Evolutionary conservation across 2,113 vertebrate genomes (phyloP).

Genomic region (Zonotrichia leucophrys): DNA sequence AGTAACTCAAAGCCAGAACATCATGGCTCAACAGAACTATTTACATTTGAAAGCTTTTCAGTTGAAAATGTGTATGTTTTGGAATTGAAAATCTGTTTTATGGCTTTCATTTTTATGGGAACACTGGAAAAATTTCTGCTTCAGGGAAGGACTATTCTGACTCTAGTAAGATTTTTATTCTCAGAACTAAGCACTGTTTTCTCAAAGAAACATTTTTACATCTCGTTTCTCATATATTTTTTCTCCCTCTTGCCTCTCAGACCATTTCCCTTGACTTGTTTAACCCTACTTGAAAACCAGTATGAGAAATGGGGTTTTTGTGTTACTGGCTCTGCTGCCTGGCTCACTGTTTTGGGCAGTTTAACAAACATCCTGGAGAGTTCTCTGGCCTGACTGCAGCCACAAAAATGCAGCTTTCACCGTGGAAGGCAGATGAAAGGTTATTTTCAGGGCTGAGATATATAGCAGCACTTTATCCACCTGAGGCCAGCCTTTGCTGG

Average conservation of each 20-base stretch:
- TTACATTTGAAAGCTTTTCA: constrained; percentile 47
- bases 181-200: not conserved
- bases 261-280: not conserved
- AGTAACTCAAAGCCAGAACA: not conserved
- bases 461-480: not conserved
- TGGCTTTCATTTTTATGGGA: constrained; percentile 50
- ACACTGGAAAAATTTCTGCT: constrained; percentile 44
- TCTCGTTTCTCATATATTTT: not conserved
- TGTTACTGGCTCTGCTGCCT: not conserved
- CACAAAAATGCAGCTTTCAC: not conserved
- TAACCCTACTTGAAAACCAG: not conserved
- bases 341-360: not conserved
- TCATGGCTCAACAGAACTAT: constrained; percentile 17
- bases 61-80: constrained; percentile 45
- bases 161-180: constrained; percentile 22
- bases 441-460: not conserved
- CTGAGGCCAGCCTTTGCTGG: not conserved
- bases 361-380: not conserved
- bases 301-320: not conserved
- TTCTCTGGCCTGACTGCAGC: not conserved
- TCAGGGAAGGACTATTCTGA: not conserved
- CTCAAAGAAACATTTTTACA: not conserved
- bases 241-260: not conserved
- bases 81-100: constrained; percentile 55
- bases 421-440: not conserved